These are phyloP conservation scores for Leiothrix lutea DNA, from an alignment of 2,113 vertebrate genomes.

Conservation along the genomic window DNA sequence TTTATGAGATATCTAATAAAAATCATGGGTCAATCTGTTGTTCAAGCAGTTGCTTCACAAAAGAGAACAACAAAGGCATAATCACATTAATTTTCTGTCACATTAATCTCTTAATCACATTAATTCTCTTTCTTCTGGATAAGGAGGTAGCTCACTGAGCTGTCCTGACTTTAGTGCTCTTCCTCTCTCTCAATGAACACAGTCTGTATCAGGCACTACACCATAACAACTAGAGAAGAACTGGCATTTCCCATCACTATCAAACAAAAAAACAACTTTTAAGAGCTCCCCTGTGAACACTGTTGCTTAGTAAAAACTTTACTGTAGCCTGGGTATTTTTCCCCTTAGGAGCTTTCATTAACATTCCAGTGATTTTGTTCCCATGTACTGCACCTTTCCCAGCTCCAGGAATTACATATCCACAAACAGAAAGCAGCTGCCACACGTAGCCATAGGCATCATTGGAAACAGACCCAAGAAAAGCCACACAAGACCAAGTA, in stretches of 20 bases:
- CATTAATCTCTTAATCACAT: too few species aligned
- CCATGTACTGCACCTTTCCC: not conserved
- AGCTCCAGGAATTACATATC: not conserved
- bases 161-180: not conserved
- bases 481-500: not conserved
- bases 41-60: not conserved
- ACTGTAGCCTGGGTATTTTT: not conserved
- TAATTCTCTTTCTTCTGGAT: not conserved
- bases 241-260: not conserved
- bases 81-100: not conserved
- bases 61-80: not conserved
- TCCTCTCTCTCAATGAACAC: not conserved
- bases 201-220: not conserved
- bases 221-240: not conserved
- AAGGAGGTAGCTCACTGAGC: not conserved
- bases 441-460: not conserved
- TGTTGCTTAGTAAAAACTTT: not conserved
- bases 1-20: not conserved
- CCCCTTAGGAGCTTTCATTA: not conserved
- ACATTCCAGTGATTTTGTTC: not conserved
- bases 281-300: not conserved
- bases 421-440: not conserved
- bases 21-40: not conserved
- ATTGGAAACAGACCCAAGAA: not conserved
- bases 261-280: not conserved